phyloP scores from a whole-genome alignment of 2,888 invertebrate genomes.

The Noctuana brunneofusca region DNA sequence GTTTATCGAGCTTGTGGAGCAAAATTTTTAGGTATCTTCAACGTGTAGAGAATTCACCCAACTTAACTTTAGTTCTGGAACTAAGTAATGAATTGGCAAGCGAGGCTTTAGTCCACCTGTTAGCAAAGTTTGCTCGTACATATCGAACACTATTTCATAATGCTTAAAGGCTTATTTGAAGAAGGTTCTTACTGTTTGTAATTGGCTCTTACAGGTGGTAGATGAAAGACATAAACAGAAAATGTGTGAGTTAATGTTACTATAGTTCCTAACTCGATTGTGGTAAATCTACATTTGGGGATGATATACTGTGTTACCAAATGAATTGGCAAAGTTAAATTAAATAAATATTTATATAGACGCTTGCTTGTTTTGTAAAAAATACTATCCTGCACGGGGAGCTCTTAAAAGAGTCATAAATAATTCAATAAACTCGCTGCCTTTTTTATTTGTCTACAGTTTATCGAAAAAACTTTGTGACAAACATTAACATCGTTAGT shows the following conservation, averaged over 20 bases:
- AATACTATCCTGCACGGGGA: slow-evolving; percentile 4
- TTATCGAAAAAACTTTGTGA: slow-evolving; percentile 43
- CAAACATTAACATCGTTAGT: slow-evolving; percentile 53
- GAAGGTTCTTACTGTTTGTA: background rate
- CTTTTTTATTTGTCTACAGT: slow-evolving; percentile 35
- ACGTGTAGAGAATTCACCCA: slow-evolving; percentile 1
- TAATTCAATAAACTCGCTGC: slow-evolving; percentile 30
- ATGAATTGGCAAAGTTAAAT: background rate
- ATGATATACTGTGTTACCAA: no score
- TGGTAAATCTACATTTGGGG: no score
- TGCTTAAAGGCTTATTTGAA: background rate
- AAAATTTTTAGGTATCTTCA: slow-evolving; percentile 2
- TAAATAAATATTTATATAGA: background rate
- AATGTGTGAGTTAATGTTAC: no score
- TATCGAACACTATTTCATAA: background rate
- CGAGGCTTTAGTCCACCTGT: slow-evolving; percentile 1
- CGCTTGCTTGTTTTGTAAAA: background rate
- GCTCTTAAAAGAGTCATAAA: slow-evolving; percentile 29
- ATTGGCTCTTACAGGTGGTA: background rate
- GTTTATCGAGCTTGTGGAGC: background rate
- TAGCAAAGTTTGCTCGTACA: slow-evolving; percentile 8
- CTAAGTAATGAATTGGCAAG: slow-evolving; percentile 14
- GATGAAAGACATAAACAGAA: background rate
- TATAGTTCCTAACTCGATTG: no score
- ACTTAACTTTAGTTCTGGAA: slow-evolving; percentile 5